Base-by-base conservation (phyloP, 1,140 invertebrate genomes). In the Triops longicaudatus region DNA sequence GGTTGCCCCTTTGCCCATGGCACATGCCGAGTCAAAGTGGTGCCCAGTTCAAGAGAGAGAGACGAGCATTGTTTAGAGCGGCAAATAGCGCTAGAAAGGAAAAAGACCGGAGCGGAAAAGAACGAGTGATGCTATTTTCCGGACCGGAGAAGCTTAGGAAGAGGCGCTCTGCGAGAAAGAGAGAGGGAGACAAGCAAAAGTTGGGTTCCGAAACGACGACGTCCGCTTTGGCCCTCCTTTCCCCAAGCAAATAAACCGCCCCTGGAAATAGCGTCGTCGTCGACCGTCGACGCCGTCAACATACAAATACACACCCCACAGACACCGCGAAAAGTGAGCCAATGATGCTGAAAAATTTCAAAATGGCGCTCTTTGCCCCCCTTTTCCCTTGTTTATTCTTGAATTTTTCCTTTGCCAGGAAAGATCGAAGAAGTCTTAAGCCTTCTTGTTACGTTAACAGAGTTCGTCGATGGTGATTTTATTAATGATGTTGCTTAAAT, bases 221-320 rank as follows among this genome's bases (percentile, higher is more conserved):
- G 50, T 63, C 50, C 50, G 50, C 50, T 22, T 63, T 63, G 50
- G 50, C 50, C 50, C 50, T 63, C 50, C 50, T 63, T 63, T 63
- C 14, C 50, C n/a, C 50, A 63, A 63, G 50, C 50, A 63, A 63
- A 63, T 63, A 63, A 63, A 63, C 50, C 50, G 50, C 50, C 50
- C 50, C 50, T 63, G 50, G 50, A 63, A 63, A 63, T 63, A 63
- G 50, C 50, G 50, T 63, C 50, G 50, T 63, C 50, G 50, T 63
- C 50, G 50, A 63, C 50, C 50, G 50, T 63, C 50, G 50, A 63
- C 50, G 50, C 22, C 50, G 50, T 63, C 50, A 63, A 63, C 50
- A 63, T 63, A 63, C 50, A 63, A 63, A 63, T 63, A 63, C 50
- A 63, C 50, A 63, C 50, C 50, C 50, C 50, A 63, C 50, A 63